Evolutionary conservation across 2,888 invertebrate species (phyloP).

Genomic region (Aelia acuminata): DNA sequence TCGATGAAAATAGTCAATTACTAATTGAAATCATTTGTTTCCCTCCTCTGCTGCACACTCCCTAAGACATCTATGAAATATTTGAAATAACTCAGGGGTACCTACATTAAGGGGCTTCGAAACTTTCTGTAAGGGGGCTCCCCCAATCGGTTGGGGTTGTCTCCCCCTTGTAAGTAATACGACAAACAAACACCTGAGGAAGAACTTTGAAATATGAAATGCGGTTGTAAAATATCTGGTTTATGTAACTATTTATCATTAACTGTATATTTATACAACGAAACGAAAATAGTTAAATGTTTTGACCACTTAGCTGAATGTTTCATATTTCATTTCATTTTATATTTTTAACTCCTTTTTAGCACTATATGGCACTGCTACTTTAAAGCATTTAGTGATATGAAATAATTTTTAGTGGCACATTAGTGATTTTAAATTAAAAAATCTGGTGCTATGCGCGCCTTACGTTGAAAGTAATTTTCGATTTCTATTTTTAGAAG

Average conservation of each 20-base stretch:
- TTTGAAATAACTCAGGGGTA: constrained; percentile 10
- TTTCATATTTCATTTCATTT: no score
- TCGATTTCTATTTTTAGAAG: no score
- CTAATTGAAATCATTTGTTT: background rate
- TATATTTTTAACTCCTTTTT: no score
- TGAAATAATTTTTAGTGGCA: no score
- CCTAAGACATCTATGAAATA: constrained; percentile 30
- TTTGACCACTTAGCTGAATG: no score
- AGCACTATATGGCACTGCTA: no score
- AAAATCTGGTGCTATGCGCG: no score
- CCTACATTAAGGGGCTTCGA: constrained; percentile 2
- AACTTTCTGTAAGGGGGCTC: constrained; percentile 2
- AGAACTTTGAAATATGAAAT: constrained; percentile 28
- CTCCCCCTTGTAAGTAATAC: constrained; percentile 41
- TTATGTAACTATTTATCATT: background rate
- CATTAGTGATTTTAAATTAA: no score
- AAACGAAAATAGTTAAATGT: background rate
- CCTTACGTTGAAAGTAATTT: no score
- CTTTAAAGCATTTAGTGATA: no score
- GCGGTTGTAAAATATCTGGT: background rate
- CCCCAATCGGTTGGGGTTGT: constrained; percentile 4
- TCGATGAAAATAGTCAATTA: background rate
- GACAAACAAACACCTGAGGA: constrained; percentile 41
- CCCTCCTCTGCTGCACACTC: background rate
- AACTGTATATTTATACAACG: background rate